Base-by-base conservation (phyloP, 2,888 invertebrate genomes). In the Argyra leucocephala region DNA sequence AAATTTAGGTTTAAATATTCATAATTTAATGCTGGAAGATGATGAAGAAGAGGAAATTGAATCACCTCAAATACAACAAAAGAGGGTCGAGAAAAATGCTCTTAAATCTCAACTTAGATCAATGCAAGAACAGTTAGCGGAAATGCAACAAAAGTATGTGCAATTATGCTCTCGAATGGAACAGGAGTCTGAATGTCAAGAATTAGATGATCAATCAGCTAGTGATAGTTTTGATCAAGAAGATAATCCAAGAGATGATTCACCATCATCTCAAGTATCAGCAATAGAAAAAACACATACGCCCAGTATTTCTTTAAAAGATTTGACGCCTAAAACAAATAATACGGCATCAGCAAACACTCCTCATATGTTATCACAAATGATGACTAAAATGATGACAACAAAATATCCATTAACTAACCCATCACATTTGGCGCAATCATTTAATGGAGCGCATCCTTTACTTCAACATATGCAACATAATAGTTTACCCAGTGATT, bases 131-230 rank as follows among this genome's bases (percentile, higher is more conserved):
- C 92, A 94, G 79, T 81, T 94, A 67, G 92, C 91, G 15, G 90
- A 89, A 76, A 93, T 95, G 89, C 93, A 92, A 81, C 91, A 93
- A 75, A 90, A 93, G 77, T 94, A 94, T 80, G 85, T 89, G 76
- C 91, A 93, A 79, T 81, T 94, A 73, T 91, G 91, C 77, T 91
- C 89, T 74, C 84, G 91, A 71, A 91, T 91, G 85, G 91, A 91
- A 72, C 88, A 88, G 73, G 87, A 87, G 69, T 87, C 88, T 0
- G 88, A 88, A 73, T 88, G 88, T 71, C 86, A 87, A 72, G 89
- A 89, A 74, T 84, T 88, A 62, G 88, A 89, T 71, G 89, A 89
- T 76, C 61, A 61, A 31, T 85, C 84, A 68, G 85, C 85, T 72
- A 88, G 88, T 82, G 89, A 89, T 74, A 76, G 76, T 65, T 78